Evolutionary conservation across 1,140 invertebrate species (phyloP).

Genomic region (Elysia chlorotica): DNA sequence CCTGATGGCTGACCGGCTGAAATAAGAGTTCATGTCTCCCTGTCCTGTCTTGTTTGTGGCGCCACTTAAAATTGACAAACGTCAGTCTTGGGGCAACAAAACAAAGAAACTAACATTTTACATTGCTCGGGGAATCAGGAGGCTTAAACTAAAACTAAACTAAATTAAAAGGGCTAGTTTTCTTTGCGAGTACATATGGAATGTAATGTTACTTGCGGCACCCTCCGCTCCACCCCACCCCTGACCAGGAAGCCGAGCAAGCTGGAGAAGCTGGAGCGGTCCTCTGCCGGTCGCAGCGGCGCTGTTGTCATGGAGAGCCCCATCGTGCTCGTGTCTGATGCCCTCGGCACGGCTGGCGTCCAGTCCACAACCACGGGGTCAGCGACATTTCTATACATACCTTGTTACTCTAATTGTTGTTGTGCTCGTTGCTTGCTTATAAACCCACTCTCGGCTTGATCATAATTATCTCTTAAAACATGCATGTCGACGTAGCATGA

Average conservation of each 20-base stretch:
- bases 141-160: too few species aligned
- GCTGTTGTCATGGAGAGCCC: conserved; percentile 53
- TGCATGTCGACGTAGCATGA: background rate
- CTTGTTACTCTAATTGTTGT: background rate
- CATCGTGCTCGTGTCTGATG: conserved; percentile 53
- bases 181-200: too few species aligned
- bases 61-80: too few species aligned
- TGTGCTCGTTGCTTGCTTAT: background rate
- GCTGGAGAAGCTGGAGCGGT: conserved; percentile 29
- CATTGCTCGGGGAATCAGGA: too few species aligned
- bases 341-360: conserved; percentile 35
- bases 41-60: too few species aligned
- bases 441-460: background rate
- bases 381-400: background rate
- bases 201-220: too few species aligned
- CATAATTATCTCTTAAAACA: background rate
- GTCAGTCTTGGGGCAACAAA: too few species aligned
- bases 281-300: conserved; percentile 28
- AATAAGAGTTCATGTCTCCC: too few species aligned
- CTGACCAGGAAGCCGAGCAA: conserved; percentile 34
- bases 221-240: too few species aligned
- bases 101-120: too few species aligned
- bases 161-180: too few species aligned
- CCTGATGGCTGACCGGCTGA: too few species aligned
- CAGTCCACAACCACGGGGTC: conserved; percentile 29